These are phyloP conservation scores for Alentia gelatinosa DNA, from an alignment of 2,888 invertebrate species.

Conservation along the genomic window DNA sequence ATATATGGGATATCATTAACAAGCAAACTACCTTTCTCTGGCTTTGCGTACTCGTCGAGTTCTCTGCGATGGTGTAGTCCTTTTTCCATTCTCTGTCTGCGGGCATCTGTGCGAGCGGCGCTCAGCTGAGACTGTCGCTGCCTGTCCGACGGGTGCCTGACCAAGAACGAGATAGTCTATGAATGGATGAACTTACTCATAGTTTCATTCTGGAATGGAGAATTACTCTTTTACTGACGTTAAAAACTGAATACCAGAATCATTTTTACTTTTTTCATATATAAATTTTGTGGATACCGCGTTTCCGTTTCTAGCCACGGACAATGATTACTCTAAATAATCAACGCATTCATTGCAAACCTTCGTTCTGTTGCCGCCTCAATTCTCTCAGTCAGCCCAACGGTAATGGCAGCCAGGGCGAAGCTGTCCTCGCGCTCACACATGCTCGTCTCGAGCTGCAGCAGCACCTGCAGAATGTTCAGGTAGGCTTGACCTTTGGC, in stretches of 20 bases:
- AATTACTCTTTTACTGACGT: too few relatives aligned
- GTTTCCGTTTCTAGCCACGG: too few relatives aligned
- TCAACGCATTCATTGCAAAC: too few relatives aligned
- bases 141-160: constrained; percentile 68
- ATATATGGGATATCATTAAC: too few relatives aligned
- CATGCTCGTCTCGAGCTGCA: constrained; percentile 70
- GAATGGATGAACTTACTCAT: background rate
- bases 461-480: constrained; percentile 60
- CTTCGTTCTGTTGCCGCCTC: constrained; percentile 65
- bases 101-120: constrained; percentile 66
- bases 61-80: constrained; percentile 43
- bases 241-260: too few relatives aligned
- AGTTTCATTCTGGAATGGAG: too few relatives aligned
- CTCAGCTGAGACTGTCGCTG: constrained; percentile 70
- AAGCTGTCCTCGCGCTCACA: constrained; percentile 71
- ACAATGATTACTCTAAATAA: too few relatives aligned
- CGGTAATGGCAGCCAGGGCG: constrained; percentile 70
- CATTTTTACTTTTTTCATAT: too few relatives aligned
- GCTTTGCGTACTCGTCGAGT: constrained; percentile 57
- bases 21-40: constrained; percentile 60
- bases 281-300: too few relatives aligned
- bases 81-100: constrained; percentile 62
- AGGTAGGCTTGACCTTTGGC: background rate
- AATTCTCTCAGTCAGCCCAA: constrained; percentile 75
- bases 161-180: background rate